Base-by-base conservation (phyloP, 2,888 invertebrate genomes). In the Hofmannophila pseudospretella region DNA sequence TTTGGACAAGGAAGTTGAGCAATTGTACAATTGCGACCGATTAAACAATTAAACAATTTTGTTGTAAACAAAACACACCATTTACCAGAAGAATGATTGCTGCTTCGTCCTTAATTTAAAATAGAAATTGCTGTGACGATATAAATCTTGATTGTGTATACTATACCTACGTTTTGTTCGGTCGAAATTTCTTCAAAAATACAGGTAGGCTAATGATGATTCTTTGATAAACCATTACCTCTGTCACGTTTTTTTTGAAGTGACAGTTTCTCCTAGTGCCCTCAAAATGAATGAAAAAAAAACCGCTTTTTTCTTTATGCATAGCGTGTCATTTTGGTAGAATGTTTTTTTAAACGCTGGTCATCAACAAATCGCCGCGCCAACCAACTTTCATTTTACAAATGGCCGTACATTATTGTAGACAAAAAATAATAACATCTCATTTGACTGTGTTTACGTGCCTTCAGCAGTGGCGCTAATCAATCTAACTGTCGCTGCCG, bases 41-140 rank as follows among this genome's bases (percentile, higher is more conserved):
- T 82, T 78, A 79, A 67, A 71, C 67, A 79, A 79, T 62, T 54
- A 41, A 37, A 38, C 32, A 41, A 37, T 36, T 69, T 58, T 61
- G 55, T 54, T 54, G 58, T 56, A 47, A 46, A 33, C 41, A 44
- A 49, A 48, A 41, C 43, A 52, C 53, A 52, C 51, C 39, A 36
- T 58, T 56, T 64, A 56, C 35, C 45, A 53, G 49, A 44, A 45
- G 49, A 48, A 49, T 44, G 31, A 42, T 39, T 42, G 44, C 49
- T 16, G 16, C 38, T 42, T 10, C 40, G 49, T 45, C 51, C 54
- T 36, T 38, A 39, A 39, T 38, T 48, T 45, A 37, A 41, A 44
- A 30, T 41, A 35, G 31, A 44, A 39, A 42, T 40, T 44, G 41
- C 38, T 39, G 34, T 31, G 29, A 28, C 33, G 26, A 30, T 30